These are phyloP conservation scores for Phymatocera aterrima DNA, from an alignment of 2,888 invertebrate species.

Conservation along the genomic window DNA sequence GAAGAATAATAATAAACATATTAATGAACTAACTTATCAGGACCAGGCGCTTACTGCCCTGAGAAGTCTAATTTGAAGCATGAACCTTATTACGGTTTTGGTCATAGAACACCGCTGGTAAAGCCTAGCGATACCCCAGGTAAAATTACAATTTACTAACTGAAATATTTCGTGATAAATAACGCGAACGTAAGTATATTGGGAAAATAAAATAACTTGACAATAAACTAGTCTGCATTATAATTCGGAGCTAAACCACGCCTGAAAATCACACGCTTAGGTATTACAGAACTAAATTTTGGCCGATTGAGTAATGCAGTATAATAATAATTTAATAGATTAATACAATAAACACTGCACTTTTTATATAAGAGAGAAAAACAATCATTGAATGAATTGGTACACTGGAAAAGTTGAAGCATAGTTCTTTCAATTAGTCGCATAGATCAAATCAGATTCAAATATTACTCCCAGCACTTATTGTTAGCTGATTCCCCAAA, in stretches of 20 bases:
- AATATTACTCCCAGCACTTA: not conserved
- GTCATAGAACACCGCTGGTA: conserved; percentile 56
- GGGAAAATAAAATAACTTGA: conserved; percentile 10
- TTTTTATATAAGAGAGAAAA: not conserved
- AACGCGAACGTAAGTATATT: conserved; percentile 25
- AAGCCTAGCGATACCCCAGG: conserved; percentile 57
- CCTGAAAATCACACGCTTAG: not conserved
- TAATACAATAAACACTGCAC: not conserved
- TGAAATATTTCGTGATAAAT: not conserved
- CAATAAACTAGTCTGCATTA: not conserved
- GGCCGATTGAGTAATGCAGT: not conserved
- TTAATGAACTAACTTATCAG: conserved; percentile 54
- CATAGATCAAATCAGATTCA: conserved; percentile 3
- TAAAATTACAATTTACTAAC: conserved; percentile 45
- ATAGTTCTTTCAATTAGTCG: too few relatives aligned
- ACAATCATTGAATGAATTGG: not conserved
- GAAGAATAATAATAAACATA: not conserved
- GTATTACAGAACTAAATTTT: conserved; percentile 7
- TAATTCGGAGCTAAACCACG: not conserved
- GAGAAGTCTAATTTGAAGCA: conserved; percentile 60
- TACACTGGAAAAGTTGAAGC: too few relatives aligned
- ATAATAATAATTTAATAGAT: conserved; percentile 17
- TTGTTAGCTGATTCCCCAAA: too few relatives aligned
- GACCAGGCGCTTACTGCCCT: conserved; percentile 67
- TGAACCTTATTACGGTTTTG: conserved; percentile 60